These are phyloP conservation scores for Cyrtorhinus lividipennis DNA, from an alignment of 1,140 invertebrate species.

Conservation along the genomic window DNA sequence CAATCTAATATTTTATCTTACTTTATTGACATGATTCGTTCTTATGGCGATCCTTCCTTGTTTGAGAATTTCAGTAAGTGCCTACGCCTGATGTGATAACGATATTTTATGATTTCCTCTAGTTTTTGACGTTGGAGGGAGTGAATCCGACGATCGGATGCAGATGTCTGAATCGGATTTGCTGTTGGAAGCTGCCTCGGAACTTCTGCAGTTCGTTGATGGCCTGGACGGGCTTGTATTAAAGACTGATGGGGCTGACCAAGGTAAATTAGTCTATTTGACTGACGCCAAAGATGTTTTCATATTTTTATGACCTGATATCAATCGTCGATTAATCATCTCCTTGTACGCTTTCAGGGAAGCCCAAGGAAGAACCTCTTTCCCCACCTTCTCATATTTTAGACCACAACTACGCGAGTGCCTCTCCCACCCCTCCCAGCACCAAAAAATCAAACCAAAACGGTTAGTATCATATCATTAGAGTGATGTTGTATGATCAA, in stretches of 20 bases:
- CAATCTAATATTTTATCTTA: no score
- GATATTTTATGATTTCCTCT: neutral
- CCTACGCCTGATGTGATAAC: no score
- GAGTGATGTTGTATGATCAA: no score
- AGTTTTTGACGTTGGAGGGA: neutral
- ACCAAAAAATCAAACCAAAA: neutral
- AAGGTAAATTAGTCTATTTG: neutral
- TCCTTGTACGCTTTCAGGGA: neutral
- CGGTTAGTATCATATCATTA: no score
- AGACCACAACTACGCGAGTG: constrained; percentile 2
- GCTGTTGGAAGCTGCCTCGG: neutral
- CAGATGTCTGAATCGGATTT: neutral
- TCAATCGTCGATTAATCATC: neutral
- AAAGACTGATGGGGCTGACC: constrained; percentile 1
- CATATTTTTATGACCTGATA: no score
- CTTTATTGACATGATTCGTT: no score
- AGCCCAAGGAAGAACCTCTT: neutral
- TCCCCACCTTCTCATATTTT: neutral
- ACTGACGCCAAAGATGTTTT: no score
- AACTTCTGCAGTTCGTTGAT: neutral
- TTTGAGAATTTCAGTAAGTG: no score
- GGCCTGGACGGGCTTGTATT: neutral
- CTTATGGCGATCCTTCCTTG: no score
- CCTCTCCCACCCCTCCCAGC: neutral
- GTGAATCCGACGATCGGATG: neutral